Evolutionary conservation across 2,113 vertebrate species (phyloP), one percentile per base, ranked within the genome.

Genomic region (Daubentonia madagascariensis): DNA sequence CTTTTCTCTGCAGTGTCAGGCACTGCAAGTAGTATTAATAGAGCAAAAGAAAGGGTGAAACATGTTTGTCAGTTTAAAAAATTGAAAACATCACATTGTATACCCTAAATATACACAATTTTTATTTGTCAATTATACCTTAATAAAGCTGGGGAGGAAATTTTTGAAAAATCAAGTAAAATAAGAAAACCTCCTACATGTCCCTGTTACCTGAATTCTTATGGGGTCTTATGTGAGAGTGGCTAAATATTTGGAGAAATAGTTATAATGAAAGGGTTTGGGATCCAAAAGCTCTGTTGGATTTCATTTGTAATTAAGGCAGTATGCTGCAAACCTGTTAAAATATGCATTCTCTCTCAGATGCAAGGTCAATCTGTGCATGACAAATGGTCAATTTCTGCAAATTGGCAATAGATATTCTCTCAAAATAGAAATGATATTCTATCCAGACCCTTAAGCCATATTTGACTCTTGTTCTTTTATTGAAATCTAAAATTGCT

Each of bases 341-440:
- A 67, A 54, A 87, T 90, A 63, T 14, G 17, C 72, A 17, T 85
- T 50, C 37, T 65, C 18, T 73, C n/a, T 96, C 61, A 40, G 45
- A 43, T 43, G 72, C 18, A 88, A 84, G 37, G 35, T 63, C 93
- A 72, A 48, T 48, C 43, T 45, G 37, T 22, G 12, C 5, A 13
- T 70, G 88, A 59, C 83, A 94, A 83, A 76, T 87, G 63, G 92
- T 86, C 68, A 72, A 0, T 93, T 96, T 96, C 73, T 97, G 50
- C 72, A 94, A 86, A 57, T 23, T 80, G 16, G 72, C 93, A 43
- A 22, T 54, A 87, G 70, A 20, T 57, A 37, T 65, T 89, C 52
- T 95, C 43, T 96, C 83, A 93, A 86, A 89, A 94, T 84, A 87
- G 96, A 95, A 92, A 78, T 48, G 1, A n/a, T 93, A 65, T 84